These are phyloP conservation scores for Styela clava DNA, from an alignment of 23 tunicate species.

Conservation along the genomic window DNA sequence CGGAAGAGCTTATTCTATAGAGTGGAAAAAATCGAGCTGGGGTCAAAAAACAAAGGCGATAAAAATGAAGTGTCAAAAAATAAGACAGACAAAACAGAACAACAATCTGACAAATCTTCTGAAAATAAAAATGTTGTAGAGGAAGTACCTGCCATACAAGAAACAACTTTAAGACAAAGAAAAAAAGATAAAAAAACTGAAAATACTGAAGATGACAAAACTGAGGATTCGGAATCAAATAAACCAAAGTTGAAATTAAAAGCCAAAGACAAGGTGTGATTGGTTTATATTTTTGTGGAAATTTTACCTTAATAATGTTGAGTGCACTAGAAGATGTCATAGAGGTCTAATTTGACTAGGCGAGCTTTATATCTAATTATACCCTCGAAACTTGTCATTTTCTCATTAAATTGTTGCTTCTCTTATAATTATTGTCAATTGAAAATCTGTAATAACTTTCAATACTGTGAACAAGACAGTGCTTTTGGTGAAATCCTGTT, in stretches of 20 bases:
- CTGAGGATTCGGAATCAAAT: neutral
- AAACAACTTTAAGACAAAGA: neutral
- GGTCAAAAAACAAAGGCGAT: neutral
- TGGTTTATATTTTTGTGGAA: too few species aligned
- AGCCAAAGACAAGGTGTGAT: neutral
- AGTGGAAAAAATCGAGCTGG: slow-evolving; percentile 19
- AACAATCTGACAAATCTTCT: neutral
- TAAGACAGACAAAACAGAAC: neutral
- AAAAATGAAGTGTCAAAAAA: neutral
- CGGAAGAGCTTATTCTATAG: slow-evolving; percentile 6
- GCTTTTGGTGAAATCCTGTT: too few species aligned
- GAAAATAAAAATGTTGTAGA: neutral
- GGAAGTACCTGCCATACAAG: neutral
- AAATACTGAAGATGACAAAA: slow-evolving; percentile 15
- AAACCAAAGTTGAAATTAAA: neutral
- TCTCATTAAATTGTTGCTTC: too few species aligned
- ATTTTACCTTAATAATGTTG: too few species aligned
- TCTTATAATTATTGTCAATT: too few species aligned
- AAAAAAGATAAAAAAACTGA: slow-evolving; percentile 14
- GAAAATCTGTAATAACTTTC: too few species aligned
- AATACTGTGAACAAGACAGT: too few species aligned
- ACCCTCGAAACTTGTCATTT: too few species aligned
- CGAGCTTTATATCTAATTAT: too few species aligned
- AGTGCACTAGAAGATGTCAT: too few species aligned
- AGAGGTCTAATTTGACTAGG: too few species aligned